Evolutionary conservation across 2,797 vertebrate species (phyloP).

Genomic region (Mormyrus hasselquistii): DNA sequence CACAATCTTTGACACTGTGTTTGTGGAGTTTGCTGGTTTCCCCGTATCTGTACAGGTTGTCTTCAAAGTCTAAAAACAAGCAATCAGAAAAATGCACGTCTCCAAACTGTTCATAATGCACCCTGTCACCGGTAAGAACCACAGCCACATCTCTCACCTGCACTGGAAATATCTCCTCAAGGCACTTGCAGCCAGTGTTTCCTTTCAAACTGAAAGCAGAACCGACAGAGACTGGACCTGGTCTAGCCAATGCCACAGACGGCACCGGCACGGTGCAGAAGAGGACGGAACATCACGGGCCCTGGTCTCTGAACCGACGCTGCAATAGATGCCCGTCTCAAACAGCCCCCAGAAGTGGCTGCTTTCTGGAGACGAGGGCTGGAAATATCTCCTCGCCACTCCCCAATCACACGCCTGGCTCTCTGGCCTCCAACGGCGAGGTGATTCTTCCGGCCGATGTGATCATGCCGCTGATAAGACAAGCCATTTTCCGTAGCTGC

Average conservation of each 20-base stretch:
- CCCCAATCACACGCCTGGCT: slow-evolving; percentile 6
- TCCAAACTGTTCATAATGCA: neutral
- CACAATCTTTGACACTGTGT: neutral
- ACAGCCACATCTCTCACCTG: neutral
- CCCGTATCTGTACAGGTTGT: neutral
- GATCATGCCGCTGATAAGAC: slow-evolving; percentile 18
- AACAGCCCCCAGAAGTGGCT: neutral
- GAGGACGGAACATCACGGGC: neutral
- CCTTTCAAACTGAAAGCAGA: neutral
- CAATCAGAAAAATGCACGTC: neutral
- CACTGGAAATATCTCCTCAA: neutral
- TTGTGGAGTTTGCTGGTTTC: neutral
- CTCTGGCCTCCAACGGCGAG: slow-evolving; percentile 8
- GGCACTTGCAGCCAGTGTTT: neutral
- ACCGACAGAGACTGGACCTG: neutral
- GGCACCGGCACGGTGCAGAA: neutral
- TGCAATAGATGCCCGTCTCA: neutral
- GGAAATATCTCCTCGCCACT: neutral
- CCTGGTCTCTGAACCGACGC: neutral
- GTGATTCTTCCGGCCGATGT: slow-evolving; percentile 27
- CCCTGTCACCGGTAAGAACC: neutral
- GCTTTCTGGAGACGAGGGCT: neutral
- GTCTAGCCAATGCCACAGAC: neutral
- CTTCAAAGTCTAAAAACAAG: neutral
- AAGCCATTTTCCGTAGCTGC: slow-evolving; percentile 4